These are phyloP conservation scores for Cercocebus atys DNA, from an alignment of 2,113 vertebrate species.

Conservation along the genomic window DNA sequence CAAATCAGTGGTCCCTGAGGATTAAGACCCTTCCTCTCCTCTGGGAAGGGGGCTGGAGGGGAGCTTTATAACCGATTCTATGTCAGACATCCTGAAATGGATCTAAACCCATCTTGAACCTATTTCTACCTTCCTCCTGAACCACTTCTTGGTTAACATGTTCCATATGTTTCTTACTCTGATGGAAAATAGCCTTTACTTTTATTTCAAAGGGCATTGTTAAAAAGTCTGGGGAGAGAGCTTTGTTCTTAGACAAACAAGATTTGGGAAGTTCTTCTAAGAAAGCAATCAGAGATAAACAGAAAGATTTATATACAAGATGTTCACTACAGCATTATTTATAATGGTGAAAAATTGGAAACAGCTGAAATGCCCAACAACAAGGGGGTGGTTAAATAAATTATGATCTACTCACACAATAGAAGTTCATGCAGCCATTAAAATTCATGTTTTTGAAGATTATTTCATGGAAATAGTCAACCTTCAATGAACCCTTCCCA, in stretches of 20 bases:
- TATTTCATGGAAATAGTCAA: not conserved
- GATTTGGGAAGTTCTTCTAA: conserved; percentile 20
- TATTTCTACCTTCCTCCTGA: conserved; percentile 68
- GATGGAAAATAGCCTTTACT: conserved; percentile 46
- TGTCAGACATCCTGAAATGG: conserved; percentile 44
- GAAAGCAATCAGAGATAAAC: conserved; percentile 47
- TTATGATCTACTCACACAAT: not conserved
- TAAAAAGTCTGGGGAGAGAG: conserved; percentile 34
- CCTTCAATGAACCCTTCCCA: not conserved
- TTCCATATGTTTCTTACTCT: conserved; percentile 66
- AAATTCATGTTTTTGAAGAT: not conserved
- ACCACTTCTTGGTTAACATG: conserved; percentile 51
- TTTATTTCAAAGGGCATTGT: conserved; percentile 67
- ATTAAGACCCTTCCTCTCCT: not conserved
- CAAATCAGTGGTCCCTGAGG: conserved; percentile 26
- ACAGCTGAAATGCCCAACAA: not conserved
- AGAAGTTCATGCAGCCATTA: not conserved
- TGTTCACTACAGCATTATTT: conserved; percentile 63
- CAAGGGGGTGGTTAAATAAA: not conserved
- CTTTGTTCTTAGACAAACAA: conserved; percentile 58
- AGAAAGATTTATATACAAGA: conserved; percentile 60
- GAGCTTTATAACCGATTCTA: not conserved
- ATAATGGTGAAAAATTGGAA: not conserved
- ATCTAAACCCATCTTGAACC: conserved; percentile 74
- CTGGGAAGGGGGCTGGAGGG: not conserved